Percentiles rank a stretch among this genome's conserved stretches.
phyloP scores from a whole-genome alignment of 2,797 vertebrate species.

The Dermochelys coriacea region DNA sequence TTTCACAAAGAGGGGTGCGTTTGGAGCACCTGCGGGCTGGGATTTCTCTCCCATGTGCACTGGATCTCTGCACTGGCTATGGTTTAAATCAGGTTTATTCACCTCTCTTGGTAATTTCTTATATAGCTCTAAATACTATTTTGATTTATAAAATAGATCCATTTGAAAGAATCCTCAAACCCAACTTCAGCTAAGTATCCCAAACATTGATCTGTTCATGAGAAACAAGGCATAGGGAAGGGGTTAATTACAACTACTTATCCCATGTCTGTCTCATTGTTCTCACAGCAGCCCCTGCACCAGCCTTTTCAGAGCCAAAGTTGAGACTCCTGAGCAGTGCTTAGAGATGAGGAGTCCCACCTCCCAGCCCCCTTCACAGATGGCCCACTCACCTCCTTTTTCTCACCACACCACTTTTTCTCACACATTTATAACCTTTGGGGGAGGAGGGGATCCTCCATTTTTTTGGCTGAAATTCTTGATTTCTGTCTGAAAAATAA shows the following conservation, averaged over 20 bases:
- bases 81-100: background rate
- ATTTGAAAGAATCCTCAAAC: background rate
- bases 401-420: background rate
- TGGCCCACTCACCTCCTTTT: too few species aligned
- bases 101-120: background rate
- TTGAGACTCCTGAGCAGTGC: background rate
- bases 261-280: background rate
- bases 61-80: background rate
- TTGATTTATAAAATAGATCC: background rate
- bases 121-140: background rate
- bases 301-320: background rate
- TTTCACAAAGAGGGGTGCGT: background rate
- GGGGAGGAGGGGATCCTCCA: too few species aligned
- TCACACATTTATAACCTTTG: fast-evolving
- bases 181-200: background rate
- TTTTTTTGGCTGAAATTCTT: background rate
- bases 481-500: fast-evolving
- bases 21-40: background rate
- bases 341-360: background rate
- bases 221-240: background rate
- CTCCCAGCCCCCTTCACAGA: background rate
- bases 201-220: background rate
- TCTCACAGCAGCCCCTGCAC: background rate
- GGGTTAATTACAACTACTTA: background rate
- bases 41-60: background rate